Conservation (phyloP, 2,888 invertebrate species). For the Clistopyga incitator region DNA sequence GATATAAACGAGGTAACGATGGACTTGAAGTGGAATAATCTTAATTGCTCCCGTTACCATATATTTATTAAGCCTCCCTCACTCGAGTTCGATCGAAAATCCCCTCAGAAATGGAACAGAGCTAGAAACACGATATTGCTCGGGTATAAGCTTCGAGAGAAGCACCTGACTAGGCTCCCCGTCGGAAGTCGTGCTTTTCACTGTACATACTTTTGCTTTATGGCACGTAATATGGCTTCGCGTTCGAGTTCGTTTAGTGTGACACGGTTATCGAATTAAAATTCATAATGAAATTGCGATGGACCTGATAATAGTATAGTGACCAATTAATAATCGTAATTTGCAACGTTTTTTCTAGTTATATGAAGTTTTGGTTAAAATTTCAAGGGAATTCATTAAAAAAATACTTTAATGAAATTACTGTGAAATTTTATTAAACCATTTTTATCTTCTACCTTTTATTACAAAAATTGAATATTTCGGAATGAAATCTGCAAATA, state of each 20-base stretch:
- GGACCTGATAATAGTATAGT: neutral
- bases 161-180: conserved; percentile 48
- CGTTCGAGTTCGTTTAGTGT: conserved; percentile 45
- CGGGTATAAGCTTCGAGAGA: neutral
- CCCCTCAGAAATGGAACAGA: conserved; percentile 29
- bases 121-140: conserved; percentile 12
- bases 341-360: too few relatives aligned
- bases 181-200: conserved; percentile 44
- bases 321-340: too few relatives aligned
- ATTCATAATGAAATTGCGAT: neutral
- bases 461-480: too few relatives aligned
- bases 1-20: conserved; percentile 48
- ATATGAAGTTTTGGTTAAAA: too few relatives aligned
- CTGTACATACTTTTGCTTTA: conserved; percentile 1
- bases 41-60: conserved; percentile 14
- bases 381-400: too few relatives aligned
- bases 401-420: too few relatives aligned
- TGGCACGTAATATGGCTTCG: conserved; percentile 49
- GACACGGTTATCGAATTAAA: neutral
- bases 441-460: too few relatives aligned
- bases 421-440: too few relatives aligned
- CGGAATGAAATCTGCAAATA: too few relatives aligned
- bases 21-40: conserved; percentile 19
- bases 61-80: conserved; percentile 14
- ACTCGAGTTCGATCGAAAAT: neutral